Conservation (phyloP, 2,113 vertebrate species). For the Eretmochelys imbricata region DNA sequence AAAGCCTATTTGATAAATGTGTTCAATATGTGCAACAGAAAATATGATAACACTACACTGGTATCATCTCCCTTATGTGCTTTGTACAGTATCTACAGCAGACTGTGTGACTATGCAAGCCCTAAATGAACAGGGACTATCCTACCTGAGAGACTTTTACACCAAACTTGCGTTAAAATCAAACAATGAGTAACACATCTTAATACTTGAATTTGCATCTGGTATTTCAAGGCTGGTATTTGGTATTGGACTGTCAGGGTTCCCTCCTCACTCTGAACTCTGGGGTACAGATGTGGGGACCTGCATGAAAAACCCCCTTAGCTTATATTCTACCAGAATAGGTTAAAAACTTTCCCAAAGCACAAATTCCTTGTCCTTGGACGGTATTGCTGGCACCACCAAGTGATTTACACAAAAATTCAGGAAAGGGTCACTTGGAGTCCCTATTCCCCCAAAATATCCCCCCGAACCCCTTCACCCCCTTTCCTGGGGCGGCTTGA, state of each 20-base stretch:
- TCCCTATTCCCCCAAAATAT: no score
- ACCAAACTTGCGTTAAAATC: neutral
- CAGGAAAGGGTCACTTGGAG: no score
- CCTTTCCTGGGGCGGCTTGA: no score
- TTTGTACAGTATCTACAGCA: neutral
- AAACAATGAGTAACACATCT: neutral
- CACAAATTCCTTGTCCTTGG: no score
- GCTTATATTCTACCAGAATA: no score
- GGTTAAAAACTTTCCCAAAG: no score
- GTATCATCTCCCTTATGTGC: neutral
- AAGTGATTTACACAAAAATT: no score
- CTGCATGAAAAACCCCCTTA: no score
- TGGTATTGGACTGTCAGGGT: neutral
- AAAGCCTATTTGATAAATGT: neutral
- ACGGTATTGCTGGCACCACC: no score
- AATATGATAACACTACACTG: neutral
- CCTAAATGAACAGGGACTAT: neutral
- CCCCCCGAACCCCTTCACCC: no score
- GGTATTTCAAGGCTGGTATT: neutral
- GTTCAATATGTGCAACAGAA: neutral
- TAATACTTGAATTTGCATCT: neutral
- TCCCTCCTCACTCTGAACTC: no score
- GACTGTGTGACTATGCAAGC: fast-evolving
- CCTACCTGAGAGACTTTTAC: neutral
- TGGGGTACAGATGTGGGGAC: no score